Evolutionary conservation across 1,140 invertebrate species (phyloP).

Genomic region (Armadillidium nasatum): DNA sequence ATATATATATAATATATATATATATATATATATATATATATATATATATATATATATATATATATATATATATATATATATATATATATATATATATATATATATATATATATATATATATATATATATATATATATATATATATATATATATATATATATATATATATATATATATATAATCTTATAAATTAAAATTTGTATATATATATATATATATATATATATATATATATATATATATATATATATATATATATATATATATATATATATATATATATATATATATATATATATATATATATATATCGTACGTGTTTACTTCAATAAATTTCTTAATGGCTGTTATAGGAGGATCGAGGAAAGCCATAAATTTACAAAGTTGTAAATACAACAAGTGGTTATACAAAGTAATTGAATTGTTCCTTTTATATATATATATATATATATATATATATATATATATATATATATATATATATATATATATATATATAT

Average conservation of each 20-base stretch:
- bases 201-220: constrained; percentile 9
- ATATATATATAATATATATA: background rate
- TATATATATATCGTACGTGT: background rate
- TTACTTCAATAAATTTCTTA: too few species aligned
- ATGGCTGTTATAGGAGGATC: too few species aligned
- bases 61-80: constrained; percentile 1
- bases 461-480: too few species aligned
- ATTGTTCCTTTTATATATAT: too few species aligned
- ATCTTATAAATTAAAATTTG: background rate
- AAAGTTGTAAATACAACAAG: too few species aligned
- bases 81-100: constrained; percentile 12
- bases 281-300: constrained; percentile 22
- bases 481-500: too few species aligned
- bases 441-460: too few species aligned
- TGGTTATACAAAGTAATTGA: too few species aligned
- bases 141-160: constrained; percentile 17
- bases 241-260: background rate
- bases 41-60: constrained; percentile 10
- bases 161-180: constrained; percentile 23
- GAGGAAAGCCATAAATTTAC: too few species aligned
- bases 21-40: constrained; percentile 13
- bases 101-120: constrained; percentile 6
- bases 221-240: constrained; percentile 13
- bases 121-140: constrained; percentile 9
- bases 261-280: constrained; percentile 23